Conservation (phyloP, 2,888 invertebrate species). For the Eupithecia vulgata region DNA sequence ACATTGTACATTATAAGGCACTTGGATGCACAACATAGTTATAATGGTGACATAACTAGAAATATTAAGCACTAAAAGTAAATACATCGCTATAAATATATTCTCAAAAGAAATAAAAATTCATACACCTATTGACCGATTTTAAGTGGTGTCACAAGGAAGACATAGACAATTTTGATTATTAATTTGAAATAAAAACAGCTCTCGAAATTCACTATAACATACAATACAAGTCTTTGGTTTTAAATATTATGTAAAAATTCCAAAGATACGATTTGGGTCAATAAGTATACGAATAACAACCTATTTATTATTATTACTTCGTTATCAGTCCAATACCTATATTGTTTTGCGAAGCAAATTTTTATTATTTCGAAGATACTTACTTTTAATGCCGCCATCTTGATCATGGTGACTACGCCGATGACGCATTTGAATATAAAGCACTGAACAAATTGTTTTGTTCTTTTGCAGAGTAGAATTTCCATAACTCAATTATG, state of each 20-base stretch:
- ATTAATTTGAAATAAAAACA: conserved; percentile 54
- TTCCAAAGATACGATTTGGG: conserved; percentile 62
- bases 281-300: conserved; percentile 72
- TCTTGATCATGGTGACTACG: conserved; percentile 50
- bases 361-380: conserved; percentile 56
- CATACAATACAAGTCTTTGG: conserved; percentile 76
- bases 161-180: conserved; percentile 64
- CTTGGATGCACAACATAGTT: conserved; percentile 76
- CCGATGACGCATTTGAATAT: conserved; percentile 21
- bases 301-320: conserved; percentile 62
- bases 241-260: conserved; percentile 65
- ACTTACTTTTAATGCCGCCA: conserved; percentile 65
- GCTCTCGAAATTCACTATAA: conserved; percentile 62
- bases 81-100: conserved; percentile 70
- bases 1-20: conserved; percentile 82
- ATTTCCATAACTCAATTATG: conserved; percentile 27
- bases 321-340: conserved; percentile 71
- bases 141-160: conserved; percentile 57
- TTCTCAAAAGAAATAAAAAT: conserved; percentile 56
- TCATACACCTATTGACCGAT: conserved; percentile 71
- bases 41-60: conserved; percentile 60
- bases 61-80: conserved; percentile 78
- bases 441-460: conserved; percentile 12
- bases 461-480: conserved; percentile 20
- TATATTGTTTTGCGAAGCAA: conserved; percentile 47